phyloP scores from a whole-genome alignment of 2,797 vertebrate species.

The Crocodylus rhombifer region DNA sequence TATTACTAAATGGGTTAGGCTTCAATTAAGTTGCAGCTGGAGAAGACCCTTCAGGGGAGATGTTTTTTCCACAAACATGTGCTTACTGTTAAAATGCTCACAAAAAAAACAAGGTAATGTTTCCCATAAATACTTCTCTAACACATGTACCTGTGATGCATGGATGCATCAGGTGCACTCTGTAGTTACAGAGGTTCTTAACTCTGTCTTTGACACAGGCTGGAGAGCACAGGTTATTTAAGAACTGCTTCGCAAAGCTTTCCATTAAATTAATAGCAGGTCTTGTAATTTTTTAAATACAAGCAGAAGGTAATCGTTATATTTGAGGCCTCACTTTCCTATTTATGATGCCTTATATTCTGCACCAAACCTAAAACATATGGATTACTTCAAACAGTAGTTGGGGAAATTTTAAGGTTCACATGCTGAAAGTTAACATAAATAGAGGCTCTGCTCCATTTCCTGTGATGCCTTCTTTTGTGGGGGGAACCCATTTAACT shows the following conservation, averaged over 20 bases:
- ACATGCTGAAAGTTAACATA: background rate
- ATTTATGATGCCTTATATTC: background rate
- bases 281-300: background rate
- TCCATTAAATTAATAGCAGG: background rate
- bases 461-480: background rate
- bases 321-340: background rate
- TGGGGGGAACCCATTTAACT: background rate
- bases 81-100: constrained; percentile 25
- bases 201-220: background rate
- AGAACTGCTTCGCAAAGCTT: background rate
- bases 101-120: constrained; percentile 5
- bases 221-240: background rate
- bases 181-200: background rate
- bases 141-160: background rate
- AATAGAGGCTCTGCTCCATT: background rate
- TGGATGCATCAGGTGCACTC: background rate
- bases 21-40: constrained; percentile 5
- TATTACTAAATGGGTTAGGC: background rate
- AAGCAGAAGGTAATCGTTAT: background rate
- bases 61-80: background rate
- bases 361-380: background rate
- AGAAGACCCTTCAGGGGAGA: background rate
- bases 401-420: background rate
- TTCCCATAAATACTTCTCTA: background rate
- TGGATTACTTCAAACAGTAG: background rate